Evolutionary conservation across 1,140 invertebrate genomes (phyloP).

Genomic region (Drosophila persimilis): DNA sequence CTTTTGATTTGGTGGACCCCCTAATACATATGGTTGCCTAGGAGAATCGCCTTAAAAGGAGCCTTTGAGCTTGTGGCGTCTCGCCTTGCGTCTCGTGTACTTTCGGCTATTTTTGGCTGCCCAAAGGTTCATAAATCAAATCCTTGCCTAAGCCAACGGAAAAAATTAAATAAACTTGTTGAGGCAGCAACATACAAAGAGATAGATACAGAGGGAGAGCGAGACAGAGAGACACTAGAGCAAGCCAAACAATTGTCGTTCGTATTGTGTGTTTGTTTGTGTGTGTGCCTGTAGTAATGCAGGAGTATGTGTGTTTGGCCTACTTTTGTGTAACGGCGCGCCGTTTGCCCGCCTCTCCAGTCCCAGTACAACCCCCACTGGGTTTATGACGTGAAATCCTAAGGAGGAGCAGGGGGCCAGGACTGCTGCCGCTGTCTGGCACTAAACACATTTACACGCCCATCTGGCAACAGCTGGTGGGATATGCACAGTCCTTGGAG

Average conservation of each 20-base stretch:
- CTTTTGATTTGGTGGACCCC: too few species aligned
- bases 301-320: constrained; percentile 54
- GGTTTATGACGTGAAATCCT: constrained; percentile 42
- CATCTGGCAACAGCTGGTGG: constrained; percentile 71
- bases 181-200: constrained; percentile 27
- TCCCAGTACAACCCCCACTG: constrained; percentile 7
- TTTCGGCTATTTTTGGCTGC: constrained; percentile 32
- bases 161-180: constrained; percentile 52
- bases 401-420: constrained; percentile 2
- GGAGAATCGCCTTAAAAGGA: not conserved
- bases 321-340: constrained; percentile 52
- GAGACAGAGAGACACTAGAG: not conserved
- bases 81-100: constrained; percentile 4
- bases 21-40: not conserved
- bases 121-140: constrained; percentile 38
- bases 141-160: constrained; percentile 31
- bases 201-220: constrained; percentile 14
- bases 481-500: constrained; percentile 41
- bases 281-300: constrained; percentile 24
- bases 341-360: constrained; percentile 10
- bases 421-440: constrained; percentile 41
- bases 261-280: constrained; percentile 7
- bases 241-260: constrained; percentile 13
- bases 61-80: constrained; percentile 14
- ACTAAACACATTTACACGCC: constrained; percentile 59